Evolutionary conservation across 64 coral and sea anemone species (phyloP).

Genomic region (Stichodactyla mertensii): DNA sequence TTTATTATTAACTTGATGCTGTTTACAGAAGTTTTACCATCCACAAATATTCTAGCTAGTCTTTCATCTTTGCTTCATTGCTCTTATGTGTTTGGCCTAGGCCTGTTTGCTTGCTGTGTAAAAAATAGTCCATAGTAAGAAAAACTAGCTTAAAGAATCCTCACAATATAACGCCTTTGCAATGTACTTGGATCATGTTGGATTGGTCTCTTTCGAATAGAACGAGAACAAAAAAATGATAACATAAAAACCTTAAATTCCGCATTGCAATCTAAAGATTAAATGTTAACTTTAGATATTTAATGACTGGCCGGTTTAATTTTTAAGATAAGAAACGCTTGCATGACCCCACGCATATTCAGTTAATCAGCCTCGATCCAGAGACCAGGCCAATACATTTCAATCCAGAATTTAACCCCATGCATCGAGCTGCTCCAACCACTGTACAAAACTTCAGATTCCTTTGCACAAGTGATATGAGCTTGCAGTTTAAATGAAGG

Average conservation of each 20-base stretch:
- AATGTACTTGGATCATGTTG: neutral
- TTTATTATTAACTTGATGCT: no score
- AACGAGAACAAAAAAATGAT: neutral
- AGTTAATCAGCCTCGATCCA: neutral
- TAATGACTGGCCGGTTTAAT: neutral
- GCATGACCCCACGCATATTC: neutral
- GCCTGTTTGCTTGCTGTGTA: neutral
- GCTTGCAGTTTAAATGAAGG: neutral
- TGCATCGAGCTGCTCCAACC: neutral
- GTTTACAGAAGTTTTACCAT: no score
- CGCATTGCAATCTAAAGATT: neutral
- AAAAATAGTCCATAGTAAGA: neutral
- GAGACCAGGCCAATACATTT: neutral
- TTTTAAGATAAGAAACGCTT: neutral
- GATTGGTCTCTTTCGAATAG: neutral
- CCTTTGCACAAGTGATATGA: neutral
- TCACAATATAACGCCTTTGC: neutral
- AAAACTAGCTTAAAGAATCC: neutral
- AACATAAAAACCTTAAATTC: neutral
- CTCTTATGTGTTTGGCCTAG: neutral
- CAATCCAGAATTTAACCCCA: no score
- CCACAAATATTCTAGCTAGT: no score
- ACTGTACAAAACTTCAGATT: neutral
- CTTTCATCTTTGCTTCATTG: neutral
- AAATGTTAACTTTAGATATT: constrained; percentile 1